Base-by-base conservation (phyloP, 2,113 vertebrate genomes). In the Psephotus haematonotus region DNA sequence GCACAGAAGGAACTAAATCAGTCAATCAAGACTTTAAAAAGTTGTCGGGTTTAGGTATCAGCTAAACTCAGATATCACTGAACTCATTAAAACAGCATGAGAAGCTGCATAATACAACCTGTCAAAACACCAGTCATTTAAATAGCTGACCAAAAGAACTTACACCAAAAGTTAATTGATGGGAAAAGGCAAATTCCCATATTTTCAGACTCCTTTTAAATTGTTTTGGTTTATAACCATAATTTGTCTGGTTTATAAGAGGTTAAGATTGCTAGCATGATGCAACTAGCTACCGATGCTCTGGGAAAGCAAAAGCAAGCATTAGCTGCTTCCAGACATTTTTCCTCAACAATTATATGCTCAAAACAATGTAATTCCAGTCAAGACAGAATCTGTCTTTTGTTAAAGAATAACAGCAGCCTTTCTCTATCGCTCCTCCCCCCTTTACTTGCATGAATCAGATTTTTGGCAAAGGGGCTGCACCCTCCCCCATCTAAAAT, bases 361-460 rank as follows among this genome's bases (percentile, higher is more conserved):
- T 88, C 49, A 76, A 90, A 95, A 67, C 70, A 16, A 81, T 86
- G 72, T 47, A 83, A 94, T 94, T 93, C 90, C 82, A 94, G 86
- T 89, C 77, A 94, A 95, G 94, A 83, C 46, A 93, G 81, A 96
- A 95, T 78, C 90, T 70, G 69, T 62, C 93, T 93, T 96, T 97
- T 96, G 80, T 94, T 86, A 76, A 91, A 72, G 60, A 89, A 87
- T 59, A 95, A 94, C 86, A 88, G 88, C 78, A 93, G 85, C 78
- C 78, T 96, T 94, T 96, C 82, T 97, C 65, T 17, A 13, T 27
- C 6, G 17, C 50, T 77, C 59, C 72, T 93, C 74, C 71, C 67
- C 10, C 8, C 9, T 74, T 79, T 69, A 67, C 84, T 92, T 72
- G 50, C 81, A 89, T 85, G 90, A 94, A 83, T 92, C 93, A 90